Evolutionary conservation across 2,888 invertebrate species (phyloP).

Genomic region (Gryllus longicercus): DNA sequence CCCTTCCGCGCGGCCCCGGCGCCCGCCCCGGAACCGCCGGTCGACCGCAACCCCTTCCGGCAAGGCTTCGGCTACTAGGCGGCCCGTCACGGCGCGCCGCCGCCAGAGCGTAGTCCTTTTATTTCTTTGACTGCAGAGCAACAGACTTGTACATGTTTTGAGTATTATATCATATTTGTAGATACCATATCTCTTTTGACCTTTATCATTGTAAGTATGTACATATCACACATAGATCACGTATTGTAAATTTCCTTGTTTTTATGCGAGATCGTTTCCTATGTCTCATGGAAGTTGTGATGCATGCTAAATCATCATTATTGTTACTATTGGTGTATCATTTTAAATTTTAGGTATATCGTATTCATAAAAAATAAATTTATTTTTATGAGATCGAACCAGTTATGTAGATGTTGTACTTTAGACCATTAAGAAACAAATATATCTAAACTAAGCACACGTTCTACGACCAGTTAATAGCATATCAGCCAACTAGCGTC

Average conservation of each 20-base stretch:
- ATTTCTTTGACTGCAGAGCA: background rate
- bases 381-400: constrained; percentile 11
- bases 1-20: constrained; percentile 53
- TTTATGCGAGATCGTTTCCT: constrained; percentile 7
- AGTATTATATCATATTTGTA: constrained; percentile 1
- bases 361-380: constrained; percentile 17
- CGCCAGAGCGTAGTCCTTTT: background rate
- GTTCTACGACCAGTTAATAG: background rate
- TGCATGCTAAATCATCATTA: constrained; percentile 17
- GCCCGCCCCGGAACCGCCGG: constrained; percentile 43
- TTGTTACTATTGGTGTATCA: constrained; percentile 8
- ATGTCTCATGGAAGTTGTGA: constrained; percentile 3
- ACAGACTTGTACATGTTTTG: constrained; percentile 1
- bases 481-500: background rate
- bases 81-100: background rate
- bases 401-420: constrained; percentile 3
- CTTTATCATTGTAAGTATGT: constrained; percentile 17
- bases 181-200: background rate
- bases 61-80: constrained; percentile 57
- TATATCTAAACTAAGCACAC: background rate
- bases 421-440: background rate
- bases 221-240: constrained; percentile 6
- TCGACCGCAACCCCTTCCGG: constrained; percentile 74
- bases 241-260: background rate
- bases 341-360: constrained; percentile 7